These are phyloP conservation scores for Trichopria drosophilae DNA, from an alignment of 2,888 invertebrate genomes.

Conservation along the genomic window DNA sequence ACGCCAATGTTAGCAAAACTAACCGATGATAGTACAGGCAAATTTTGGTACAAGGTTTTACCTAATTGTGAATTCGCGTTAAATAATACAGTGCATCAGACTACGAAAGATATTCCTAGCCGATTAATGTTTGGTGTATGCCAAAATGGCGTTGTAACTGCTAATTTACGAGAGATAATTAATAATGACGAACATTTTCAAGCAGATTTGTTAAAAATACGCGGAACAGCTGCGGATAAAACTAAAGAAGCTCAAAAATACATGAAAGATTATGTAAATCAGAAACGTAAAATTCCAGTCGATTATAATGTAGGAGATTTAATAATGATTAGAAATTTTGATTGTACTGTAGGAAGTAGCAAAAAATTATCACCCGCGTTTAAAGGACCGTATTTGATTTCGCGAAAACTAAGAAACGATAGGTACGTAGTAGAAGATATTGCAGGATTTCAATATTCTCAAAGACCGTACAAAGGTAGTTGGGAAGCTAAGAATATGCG, in stretches of 20 bases:
- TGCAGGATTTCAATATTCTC: background rate
- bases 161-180: no score
- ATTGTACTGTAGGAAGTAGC: conserved; percentile 10
- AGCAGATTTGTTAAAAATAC: conserved; percentile 29
- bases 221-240: conserved; percentile 6
- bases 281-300: conserved; percentile 31
- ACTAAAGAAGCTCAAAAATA: conserved; percentile 35
- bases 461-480: conserved; percentile 1
- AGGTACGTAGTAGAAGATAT: no score
- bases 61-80: conserved; percentile 12
- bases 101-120: no score
- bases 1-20: conserved; percentile 15
- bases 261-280: conserved; percentile 37
- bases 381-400: no score
- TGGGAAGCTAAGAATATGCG: conserved; percentile 4
- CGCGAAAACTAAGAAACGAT: no score
- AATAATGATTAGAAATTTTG: conserved; percentile 17
- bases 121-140: no score
- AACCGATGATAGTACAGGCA: conserved; percentile 29
- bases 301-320: no score
- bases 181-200: no score
- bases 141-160: no score
- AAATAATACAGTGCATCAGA: conserved; percentile 28
- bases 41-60: no score
- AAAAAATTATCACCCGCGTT: no score